A percentile compares a stretch with the other conserved stretches of the same genome.
Conservation (phyloP, 37 sponge, comb jelly and placozoan genomes). For the Beroe ovata region DNA sequence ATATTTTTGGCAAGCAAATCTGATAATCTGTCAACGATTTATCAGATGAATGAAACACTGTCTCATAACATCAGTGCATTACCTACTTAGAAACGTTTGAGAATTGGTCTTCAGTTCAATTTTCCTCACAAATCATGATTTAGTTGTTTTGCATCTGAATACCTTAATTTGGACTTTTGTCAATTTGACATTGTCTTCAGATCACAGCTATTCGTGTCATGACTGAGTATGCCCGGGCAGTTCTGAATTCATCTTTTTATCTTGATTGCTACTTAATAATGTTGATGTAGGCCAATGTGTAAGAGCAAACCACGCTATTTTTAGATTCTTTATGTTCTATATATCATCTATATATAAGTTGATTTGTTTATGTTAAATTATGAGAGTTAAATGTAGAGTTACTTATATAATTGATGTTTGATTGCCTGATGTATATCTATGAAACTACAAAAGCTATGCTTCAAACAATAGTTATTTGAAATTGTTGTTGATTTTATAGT, state of each 20-base stretch:
- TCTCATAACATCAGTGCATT: too few relatives aligned
- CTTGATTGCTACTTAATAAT: background rate
- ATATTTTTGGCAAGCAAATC: too few relatives aligned
- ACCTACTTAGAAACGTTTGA: too few relatives aligned
- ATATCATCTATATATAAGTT: slow-evolving; percentile 35
- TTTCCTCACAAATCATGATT: too few relatives aligned
- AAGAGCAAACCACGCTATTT: background rate
- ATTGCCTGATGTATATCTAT: slow-evolving; percentile 38
- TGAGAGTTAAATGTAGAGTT: slow-evolving; percentile 62
- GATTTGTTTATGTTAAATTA: slow-evolving; percentile 65
- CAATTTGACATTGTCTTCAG: too few relatives aligned
- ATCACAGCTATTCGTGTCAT: too few relatives aligned
- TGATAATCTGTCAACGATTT: too few relatives aligned
- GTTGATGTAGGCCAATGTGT: background rate
- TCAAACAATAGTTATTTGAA: background rate
- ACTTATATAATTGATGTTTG: slow-evolving; percentile 53
- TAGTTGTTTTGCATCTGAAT: too few relatives aligned
- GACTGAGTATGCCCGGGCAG: background rate
- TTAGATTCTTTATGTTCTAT: background rate
- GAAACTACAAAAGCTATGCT: slow-evolving; percentile 31
- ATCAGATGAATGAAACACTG: too few relatives aligned
- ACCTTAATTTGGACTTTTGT: too few relatives aligned
- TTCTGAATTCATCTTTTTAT: background rate
- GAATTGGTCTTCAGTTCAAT: too few relatives aligned
- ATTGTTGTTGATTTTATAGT: background rate